These are phyloP conservation scores for Casuarius casuarius DNA, from an alignment of 2,113 vertebrate species.

Conservation along the genomic window DNA sequence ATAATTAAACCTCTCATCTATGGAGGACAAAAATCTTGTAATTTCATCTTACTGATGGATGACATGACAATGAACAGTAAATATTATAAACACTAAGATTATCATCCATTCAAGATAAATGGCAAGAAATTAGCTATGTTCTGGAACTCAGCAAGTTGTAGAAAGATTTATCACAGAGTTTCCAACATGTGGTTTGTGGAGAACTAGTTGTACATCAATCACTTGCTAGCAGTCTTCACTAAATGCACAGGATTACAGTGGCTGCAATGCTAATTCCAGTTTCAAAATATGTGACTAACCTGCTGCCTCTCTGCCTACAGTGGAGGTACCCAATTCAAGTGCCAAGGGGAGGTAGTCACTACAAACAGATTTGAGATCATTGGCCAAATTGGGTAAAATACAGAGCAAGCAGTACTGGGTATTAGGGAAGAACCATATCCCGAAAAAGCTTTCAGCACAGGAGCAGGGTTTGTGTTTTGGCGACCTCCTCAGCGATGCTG, in stretches of 20 bases:
- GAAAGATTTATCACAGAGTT: not conserved
- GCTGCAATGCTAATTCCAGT: not conserved
- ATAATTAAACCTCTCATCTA: not conserved
- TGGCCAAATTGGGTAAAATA: not conserved
- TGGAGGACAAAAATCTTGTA: not conserved
- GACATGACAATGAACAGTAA: not conserved
- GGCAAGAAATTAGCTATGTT: not conserved
- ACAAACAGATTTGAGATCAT: not conserved
- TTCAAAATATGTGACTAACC: not conserved
- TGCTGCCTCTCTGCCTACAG: not conserved
- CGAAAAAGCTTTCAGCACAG: not conserved
- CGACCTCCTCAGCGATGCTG: not conserved
- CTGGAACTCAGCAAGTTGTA: not conserved
- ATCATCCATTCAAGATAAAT: not conserved
- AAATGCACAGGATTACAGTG: not conserved
- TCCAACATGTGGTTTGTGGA: not conserved
- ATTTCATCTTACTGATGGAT: not conserved
- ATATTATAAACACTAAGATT: not conserved
- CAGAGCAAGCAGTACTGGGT: rapidly evolving
- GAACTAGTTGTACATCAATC: not conserved
- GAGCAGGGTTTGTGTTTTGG: not conserved
- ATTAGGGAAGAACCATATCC: not conserved
- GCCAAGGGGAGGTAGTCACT: rapidly evolving
- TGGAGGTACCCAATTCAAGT: rapidly evolving
- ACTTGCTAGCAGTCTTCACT: not conserved